These are phyloP conservation scores for Gallinago jamesoni DNA, from an alignment of 2,113 vertebrate species.

Conservation along the genomic window DNA sequence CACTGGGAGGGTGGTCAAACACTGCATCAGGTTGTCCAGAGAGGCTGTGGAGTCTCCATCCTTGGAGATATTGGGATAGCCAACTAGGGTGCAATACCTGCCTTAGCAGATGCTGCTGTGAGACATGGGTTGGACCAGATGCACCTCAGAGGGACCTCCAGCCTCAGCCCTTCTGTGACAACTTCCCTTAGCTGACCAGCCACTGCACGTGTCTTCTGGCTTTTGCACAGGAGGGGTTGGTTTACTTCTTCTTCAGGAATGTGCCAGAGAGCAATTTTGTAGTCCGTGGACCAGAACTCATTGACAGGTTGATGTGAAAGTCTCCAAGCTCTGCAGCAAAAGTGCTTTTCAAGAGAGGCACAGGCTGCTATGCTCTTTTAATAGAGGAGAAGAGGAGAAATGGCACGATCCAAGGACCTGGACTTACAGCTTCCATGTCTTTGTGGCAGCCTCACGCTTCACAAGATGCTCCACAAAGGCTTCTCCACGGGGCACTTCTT, in stretches of 20 bases:
- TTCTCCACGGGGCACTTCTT: neutral
- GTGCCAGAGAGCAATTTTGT: neutral
- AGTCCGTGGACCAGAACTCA: neutral
- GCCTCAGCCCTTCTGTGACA: neutral
- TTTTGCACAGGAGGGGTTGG: neutral
- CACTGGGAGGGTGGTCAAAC: neutral
- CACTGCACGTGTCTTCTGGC: neutral
- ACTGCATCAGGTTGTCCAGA: neutral
- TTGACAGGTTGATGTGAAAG: neutral
- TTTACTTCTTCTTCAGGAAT: neutral
- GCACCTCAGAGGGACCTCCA: neutral
- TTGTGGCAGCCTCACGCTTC: neutral
- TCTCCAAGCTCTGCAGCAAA: neutral
- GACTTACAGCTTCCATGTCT: rapidly evolving
- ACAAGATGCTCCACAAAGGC: neutral
- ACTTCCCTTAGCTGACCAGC: neutral
- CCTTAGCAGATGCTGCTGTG: neutral
- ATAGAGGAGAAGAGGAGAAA: neutral
- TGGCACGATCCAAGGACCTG: neutral
- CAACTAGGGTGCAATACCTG: neutral
- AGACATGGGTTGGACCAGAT: neutral
- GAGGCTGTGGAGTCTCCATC: neutral
- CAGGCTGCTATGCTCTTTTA: neutral
- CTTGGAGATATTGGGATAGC: neutral
- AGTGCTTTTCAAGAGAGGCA: rapidly evolving